phyloP scores from a whole-genome alignment of 1,140 invertebrate genomes.

The Kradibia gibbosae region DNA sequence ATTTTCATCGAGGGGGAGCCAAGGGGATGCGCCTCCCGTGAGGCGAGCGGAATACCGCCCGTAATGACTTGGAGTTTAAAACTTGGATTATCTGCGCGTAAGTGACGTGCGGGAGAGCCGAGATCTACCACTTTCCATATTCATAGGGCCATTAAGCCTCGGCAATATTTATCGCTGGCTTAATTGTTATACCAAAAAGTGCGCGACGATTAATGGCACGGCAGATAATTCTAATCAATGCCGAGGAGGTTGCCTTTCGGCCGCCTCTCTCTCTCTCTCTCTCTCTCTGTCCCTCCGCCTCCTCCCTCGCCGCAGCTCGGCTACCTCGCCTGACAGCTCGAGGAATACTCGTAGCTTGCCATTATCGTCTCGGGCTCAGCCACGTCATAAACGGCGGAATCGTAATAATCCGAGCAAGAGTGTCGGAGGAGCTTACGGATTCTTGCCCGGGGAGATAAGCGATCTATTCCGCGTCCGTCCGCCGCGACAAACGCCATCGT shows the following conservation, averaged over 20 bases:
- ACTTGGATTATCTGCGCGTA: conserved; percentile 16
- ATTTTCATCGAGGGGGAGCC: conserved; percentile 6
- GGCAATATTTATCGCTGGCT: not conserved
- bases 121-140: not conserved
- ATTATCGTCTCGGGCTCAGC: too few relatives aligned
- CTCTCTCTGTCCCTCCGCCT: too few relatives aligned
- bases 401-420: conserved; percentile 3
- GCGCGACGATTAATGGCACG: not conserved
- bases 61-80: conserved; percentile 18
- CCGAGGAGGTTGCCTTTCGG: too few relatives aligned
- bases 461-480: conserved; percentile 3
- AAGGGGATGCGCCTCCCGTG: not conserved
- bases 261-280: too few relatives aligned
- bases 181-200: not conserved
- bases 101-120: not conserved
- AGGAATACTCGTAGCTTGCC: not conserved
- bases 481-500: conserved; percentile 6
- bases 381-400: not conserved
- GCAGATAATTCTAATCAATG: not conserved
- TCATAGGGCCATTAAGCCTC: not conserved
- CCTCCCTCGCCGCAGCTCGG: too few relatives aligned
- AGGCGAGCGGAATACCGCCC: not conserved
- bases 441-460: conserved; percentile 29
- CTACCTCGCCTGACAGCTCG: not conserved
- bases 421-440: not conserved